Conservation (phyloP, 1,140 invertebrate species). For the Cyrtorhinus lividipennis region DNA sequence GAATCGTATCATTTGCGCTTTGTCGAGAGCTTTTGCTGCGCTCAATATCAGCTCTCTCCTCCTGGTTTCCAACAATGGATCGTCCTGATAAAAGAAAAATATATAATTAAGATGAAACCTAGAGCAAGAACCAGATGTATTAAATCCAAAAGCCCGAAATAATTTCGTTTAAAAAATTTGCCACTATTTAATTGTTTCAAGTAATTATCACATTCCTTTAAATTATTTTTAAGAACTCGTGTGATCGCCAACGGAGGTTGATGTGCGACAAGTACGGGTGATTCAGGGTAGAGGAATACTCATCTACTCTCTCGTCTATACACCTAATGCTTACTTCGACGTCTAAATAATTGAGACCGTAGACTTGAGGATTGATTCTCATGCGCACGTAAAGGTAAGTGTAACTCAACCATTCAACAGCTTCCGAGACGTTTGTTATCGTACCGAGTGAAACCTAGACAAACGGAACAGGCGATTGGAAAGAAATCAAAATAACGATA, state of each 20-base stretch:
- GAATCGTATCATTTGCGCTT: constrained; percentile 87
- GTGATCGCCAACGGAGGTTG: no score
- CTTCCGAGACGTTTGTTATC: constrained; percentile 89
- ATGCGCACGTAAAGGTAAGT: constrained; percentile 94
- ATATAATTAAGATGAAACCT: neutral
- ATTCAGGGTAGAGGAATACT: no score
- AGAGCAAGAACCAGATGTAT: no score
- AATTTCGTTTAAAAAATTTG: no score
- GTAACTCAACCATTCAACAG: constrained; percentile 93
- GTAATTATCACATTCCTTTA: no score
- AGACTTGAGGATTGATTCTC: constrained; percentile 79
- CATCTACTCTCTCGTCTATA: no score
- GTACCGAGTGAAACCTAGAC: constrained; percentile 75
- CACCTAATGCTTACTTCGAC: constrained; percentile 40
- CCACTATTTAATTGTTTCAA: no score
- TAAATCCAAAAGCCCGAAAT: no score
- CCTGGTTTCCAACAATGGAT: constrained; percentile 57
- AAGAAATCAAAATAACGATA: constrained; percentile 25
- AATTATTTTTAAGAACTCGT: no score
- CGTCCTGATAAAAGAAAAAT: constrained; percentile 39
- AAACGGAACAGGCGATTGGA: no score
- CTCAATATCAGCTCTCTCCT: constrained; percentile 58
- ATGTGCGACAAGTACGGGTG: no score
- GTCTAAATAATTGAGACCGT: constrained; percentile 62
- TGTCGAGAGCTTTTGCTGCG: constrained; percentile 74